These are phyloP conservation scores for Riptortus pedestris DNA, from an alignment of 1,140 invertebrate species.

Conservation along the genomic window DNA sequence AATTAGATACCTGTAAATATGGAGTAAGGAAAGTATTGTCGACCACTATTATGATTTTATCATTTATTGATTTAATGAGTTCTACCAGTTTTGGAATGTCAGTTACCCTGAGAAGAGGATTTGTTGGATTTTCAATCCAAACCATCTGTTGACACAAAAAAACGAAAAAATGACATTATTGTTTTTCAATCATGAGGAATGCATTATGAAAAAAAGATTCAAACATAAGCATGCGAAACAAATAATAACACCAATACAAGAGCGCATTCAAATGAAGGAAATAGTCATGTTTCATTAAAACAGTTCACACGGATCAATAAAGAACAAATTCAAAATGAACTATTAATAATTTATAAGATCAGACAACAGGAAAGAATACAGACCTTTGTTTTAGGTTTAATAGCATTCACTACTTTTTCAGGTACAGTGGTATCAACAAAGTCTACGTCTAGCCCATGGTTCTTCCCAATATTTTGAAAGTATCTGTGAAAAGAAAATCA, in stretches of 20 bases:
- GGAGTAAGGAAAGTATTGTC: conserved; percentile 96
- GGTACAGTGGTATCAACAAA: conserved; percentile 74
- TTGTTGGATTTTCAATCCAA: conserved; percentile 97
- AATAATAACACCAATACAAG: too few relatives aligned
- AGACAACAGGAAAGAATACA: too few relatives aligned
- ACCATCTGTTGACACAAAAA: conserved; percentile 56
- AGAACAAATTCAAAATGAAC: too few relatives aligned
- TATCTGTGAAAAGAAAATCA: conserved; percentile 27
- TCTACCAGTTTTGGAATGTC: conserved; percentile 72
- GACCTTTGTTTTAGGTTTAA: conserved; percentile 80
- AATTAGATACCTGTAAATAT: conserved; percentile 69
- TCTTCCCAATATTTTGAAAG: conserved; percentile 48
- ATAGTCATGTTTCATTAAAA: too few relatives aligned
- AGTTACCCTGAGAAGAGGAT: conserved; percentile 83
- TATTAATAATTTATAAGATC: too few relatives aligned
- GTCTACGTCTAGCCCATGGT: conserved; percentile 57
- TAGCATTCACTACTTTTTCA: conserved; percentile 52
- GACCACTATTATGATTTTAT: conserved; percentile 74
- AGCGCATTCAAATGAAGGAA: too few relatives aligned
- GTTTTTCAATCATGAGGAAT: too few relatives aligned
- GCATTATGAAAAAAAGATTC: neutral
- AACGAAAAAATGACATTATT: conserved; percentile 21
- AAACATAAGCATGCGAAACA: too few relatives aligned
- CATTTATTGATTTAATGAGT: conserved; percentile 45
- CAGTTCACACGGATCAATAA: too few relatives aligned